phyloP scores from a whole-genome alignment of 2,888 invertebrate species.

The Cataglyphis livida region DNA sequence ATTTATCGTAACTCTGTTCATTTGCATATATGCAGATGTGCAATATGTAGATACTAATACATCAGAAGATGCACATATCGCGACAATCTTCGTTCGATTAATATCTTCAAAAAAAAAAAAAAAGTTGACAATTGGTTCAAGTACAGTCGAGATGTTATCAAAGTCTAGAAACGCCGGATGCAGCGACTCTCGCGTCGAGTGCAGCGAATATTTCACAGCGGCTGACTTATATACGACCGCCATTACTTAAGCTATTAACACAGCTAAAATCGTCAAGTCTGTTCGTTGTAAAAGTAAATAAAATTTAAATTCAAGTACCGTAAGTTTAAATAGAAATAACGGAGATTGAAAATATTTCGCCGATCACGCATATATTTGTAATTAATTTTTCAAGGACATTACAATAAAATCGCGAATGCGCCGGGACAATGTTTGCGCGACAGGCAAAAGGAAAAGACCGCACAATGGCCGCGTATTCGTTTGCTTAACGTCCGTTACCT shows the following conservation, averaged over 20 bases:
- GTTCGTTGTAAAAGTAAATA: neutral
- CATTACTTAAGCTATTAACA: constrained; percentile 5
- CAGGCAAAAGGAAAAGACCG: constrained; percentile 53
- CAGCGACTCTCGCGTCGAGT: neutral
- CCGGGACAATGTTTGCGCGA: constrained; percentile 43
- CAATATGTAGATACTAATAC: neutral
- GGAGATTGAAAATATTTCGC: neutral
- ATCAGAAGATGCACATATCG: neutral
- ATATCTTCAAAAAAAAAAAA: neutral
- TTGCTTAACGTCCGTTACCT: constrained; percentile 73
- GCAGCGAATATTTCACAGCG: neutral
- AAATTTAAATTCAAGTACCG: constrained; percentile 9
- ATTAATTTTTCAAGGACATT: constrained; percentile 61
- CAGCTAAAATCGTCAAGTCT: neutral
- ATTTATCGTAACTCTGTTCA: neutral
- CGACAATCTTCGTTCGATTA: neutral
- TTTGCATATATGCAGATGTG: neutral
- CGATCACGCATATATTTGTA: constrained; percentile 1
- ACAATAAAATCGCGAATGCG: constrained; percentile 26
- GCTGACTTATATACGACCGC: neutral
- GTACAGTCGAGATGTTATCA: neutral
- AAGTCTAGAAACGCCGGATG: neutral
- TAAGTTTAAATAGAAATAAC: neutral
- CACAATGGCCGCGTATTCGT: constrained; percentile 67
- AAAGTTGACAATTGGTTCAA: neutral